Evolutionary conservation across 2,113 vertebrate genomes (phyloP).

Genomic region (Tachysurus vachellii): DNA sequence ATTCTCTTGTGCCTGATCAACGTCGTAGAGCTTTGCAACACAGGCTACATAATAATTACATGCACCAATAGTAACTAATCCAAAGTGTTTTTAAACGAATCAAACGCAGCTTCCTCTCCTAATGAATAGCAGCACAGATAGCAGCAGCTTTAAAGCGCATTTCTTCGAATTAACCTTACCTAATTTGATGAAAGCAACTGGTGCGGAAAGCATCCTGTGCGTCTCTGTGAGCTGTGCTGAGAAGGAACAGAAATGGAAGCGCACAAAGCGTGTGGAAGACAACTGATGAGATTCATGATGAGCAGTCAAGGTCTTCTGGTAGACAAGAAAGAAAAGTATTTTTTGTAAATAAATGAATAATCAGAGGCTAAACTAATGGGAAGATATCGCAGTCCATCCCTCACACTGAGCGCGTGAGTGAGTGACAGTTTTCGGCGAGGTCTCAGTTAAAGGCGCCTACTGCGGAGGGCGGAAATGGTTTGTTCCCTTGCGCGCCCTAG

Average conservation of each 20-base stretch:
- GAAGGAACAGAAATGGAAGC: conserved; percentile 64
- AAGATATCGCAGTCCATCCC: conserved; percentile 68
- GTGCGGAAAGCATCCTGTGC: conserved; percentile 68
- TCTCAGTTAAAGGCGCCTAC: conserved; percentile 78
- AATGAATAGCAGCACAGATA: background rate
- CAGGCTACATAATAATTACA: conserved; percentile 7
- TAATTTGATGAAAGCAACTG: conserved; percentile 77
- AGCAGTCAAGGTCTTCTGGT: background rate
- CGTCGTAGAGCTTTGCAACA: conserved; percentile 27
- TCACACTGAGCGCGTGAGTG: conserved; percentile 55
- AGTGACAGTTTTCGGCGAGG: conserved; percentile 70
- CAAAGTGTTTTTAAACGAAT: background rate
- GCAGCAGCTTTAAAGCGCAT: background rate
- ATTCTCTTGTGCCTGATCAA: background rate
- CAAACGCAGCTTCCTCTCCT: background rate
- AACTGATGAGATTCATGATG: conserved; percentile 68
- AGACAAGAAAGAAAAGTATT: conserved; percentile 9
- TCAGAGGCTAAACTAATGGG: conserved; percentile 71
- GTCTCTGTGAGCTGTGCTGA: conserved; percentile 66
- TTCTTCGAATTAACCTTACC: conserved; percentile 68
- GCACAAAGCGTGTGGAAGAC: conserved; percentile 76
- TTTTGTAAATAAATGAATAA: conserved; percentile 58
- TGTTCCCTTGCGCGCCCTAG: conserved; percentile 78
- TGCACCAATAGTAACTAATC: background rate
- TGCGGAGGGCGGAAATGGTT: conserved; percentile 84